These are phyloP conservation scores for Liparis tanakae DNA, from an alignment of 2,797 vertebrate genomes.

Conservation along the genomic window DNA sequence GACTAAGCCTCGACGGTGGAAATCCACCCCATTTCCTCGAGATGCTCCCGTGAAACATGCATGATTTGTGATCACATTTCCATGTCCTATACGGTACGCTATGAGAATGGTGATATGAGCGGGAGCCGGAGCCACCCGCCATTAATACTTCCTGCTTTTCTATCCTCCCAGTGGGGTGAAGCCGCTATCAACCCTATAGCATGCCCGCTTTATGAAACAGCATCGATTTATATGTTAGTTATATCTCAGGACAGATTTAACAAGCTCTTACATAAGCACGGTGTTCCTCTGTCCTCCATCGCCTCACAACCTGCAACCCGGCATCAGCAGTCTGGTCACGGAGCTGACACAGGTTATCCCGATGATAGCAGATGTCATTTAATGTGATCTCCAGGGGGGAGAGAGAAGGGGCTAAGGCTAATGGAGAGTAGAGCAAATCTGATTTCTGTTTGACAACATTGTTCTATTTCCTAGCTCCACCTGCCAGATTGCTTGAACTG, in stretches of 20 bases:
- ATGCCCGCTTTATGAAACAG: constrained; percentile 68
- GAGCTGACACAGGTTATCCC: constrained; percentile 71
- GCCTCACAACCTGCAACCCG: constrained; percentile 47
- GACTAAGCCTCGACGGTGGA: constrained; percentile 40
- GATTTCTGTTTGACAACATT: constrained; percentile 78
- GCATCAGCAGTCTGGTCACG: constrained; percentile 70
- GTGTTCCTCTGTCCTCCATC: constrained; percentile 42
- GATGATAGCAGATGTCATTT: constrained; percentile 83
- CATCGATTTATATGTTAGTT: constrained; percentile 81
- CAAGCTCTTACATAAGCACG: constrained; percentile 64
- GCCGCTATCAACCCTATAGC: constrained; percentile 41
- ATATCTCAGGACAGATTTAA: constrained; percentile 66
- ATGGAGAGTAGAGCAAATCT: constrained; percentile 77
- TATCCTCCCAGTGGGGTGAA: constrained; percentile 43
- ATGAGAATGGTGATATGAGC: constrained; percentile 49
- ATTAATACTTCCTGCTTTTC: constrained; percentile 38
- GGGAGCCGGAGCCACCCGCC: constrained; percentile 18
- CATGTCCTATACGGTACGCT: constrained; percentile 46
- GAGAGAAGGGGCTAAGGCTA: constrained; percentile 68
- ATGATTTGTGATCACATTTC: constrained; percentile 61
- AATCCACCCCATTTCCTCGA: constrained; percentile 53
- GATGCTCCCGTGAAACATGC: constrained; percentile 57
- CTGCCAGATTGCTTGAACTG: constrained; percentile 69
- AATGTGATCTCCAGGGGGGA: constrained; percentile 73
- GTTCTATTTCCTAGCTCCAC: constrained; percentile 64